Conservation (phyloP, 2,888 invertebrate species). For the Lomographa bimaculata region DNA sequence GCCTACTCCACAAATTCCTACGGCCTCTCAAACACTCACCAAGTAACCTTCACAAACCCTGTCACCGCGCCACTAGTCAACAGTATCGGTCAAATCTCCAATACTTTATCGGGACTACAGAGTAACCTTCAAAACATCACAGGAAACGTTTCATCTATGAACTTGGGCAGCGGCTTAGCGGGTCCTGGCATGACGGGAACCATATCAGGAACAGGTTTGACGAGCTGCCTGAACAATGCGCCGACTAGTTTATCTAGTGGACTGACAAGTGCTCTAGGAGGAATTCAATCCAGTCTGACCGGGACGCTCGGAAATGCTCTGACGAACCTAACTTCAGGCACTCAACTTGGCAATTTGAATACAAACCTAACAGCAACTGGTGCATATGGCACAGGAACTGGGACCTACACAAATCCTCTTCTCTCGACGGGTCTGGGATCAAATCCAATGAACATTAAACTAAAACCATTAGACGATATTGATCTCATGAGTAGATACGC, state of each 20-base stretch:
- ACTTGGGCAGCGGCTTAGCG: slow-evolving; percentile 67
- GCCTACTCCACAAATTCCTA: slow-evolving; percentile 74
- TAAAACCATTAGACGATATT: slow-evolving; percentile 89
- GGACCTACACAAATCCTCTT: slow-evolving; percentile 87
- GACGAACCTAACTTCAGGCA: slow-evolving; percentile 65
- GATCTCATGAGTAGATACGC: slow-evolving; percentile 85
- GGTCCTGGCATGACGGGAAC: slow-evolving; percentile 76
- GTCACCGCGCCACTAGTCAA: slow-evolving; percentile 77
- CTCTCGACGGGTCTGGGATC: slow-evolving; percentile 83
- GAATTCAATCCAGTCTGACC: slow-evolving; percentile 68
- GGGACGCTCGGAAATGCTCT: slow-evolving; percentile 71
- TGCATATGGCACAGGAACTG: slow-evolving; percentile 66
- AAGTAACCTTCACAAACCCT: slow-evolving; percentile 79
- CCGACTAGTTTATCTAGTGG: slow-evolving; percentile 73
- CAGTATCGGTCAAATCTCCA: slow-evolving; percentile 78
- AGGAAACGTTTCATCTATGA: slow-evolving; percentile 71
- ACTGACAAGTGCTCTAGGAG: slow-evolving; percentile 67
- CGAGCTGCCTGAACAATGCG: slow-evolving; percentile 71
- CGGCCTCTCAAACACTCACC: slow-evolving; percentile 75
- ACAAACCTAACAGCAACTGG: slow-evolving; percentile 67
- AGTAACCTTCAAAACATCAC: slow-evolving; percentile 75
- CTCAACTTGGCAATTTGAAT: slow-evolving; percentile 69
- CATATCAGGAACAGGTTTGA: slow-evolving; percentile 74
- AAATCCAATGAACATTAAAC: slow-evolving; percentile 85
- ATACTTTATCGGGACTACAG: slow-evolving; percentile 74